Base-by-base conservation (phyloP, 2,797 vertebrate genomes). In the Adrianichthys oophorus region DNA sequence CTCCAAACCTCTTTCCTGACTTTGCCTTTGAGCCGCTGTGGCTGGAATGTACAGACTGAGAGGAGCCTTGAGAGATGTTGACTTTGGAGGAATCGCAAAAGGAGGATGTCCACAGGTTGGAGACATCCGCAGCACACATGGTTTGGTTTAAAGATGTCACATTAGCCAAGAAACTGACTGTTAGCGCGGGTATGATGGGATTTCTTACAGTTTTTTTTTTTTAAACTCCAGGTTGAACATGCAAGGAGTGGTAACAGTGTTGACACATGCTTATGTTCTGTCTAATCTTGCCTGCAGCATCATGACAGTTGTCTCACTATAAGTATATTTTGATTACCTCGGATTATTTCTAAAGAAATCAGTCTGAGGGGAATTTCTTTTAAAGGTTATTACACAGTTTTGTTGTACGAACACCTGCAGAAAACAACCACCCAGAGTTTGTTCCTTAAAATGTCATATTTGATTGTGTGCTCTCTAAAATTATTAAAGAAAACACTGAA, bases 21-120 rank as follows among this genome's bases (percentile, higher is more conserved):
- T 67, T 59, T 73, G 72, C 76, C 76, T 71, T 1, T 37, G 72
- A 58, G 70, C 66, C 54, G 74, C 80, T 80, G 80, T 56, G 84
- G 79, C 78, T 72, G 75, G 70, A 78, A 68, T 66, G 74, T 76
- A 8, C 82, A 84, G 79, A 87, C 85, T 80, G 68, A 76, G 72
- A 74, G 85, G 83, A 88, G 85, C 83, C 85, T 80, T 58, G 10
- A 3, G 18, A 62, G 70, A 77, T 58, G 78, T 51, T 65, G 41
- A 72, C 37, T 29, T 37, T 26, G 53, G 40, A 49, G 58, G 32
- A 26, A 24, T 26, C 56, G 45, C 29, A 37, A 52, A 52, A 48
- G 21, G 53, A 37, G 56, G 32, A 13, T 58, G 56, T 48, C 45
- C 17, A 7, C 54, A 56, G 56, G 67, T 17, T 55, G 49, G 29